Base-by-base conservation (phyloP, 2,888 invertebrate species). In the Tachystola acroxantha region DNA sequence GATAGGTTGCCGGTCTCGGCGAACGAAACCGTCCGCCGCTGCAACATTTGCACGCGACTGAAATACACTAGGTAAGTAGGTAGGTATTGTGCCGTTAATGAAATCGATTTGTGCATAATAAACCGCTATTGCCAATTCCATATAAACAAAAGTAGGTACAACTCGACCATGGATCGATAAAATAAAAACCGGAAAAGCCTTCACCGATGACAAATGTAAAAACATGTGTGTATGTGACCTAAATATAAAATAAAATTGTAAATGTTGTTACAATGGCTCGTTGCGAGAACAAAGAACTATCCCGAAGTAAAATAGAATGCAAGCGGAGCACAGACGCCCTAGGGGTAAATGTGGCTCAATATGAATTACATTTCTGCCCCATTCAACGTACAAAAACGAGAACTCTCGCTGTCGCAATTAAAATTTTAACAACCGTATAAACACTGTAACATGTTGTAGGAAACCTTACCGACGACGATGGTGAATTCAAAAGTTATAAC, bases 41-140 rank as follows among this genome's bases (percentile, higher is more conserved):
- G 51, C 55, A 54, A 46, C 45, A 48, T 45, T 47, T 41, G 50
- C 3, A 42, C 45, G 60, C 64, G 65, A 66, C 66, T 60, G 48
- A 68, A 70, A 70, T 65, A 69, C 64, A 58, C 56, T 60, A 41
- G 37, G 25, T n/a, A n/a, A n/a, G n/a, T n/a, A n/a, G n/a, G n/a
- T n/a, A n/a, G n/a, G n/a, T n/a, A n/a, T n/a, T n/a, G 36, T 38
- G 46, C 54, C 53, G 48, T 58, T 57, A 65, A 60, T 64, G 55
- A 60, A 70, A 68, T 64, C 59, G 57, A 66, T 67, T 68, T 50
- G 42, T 54, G 53, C 48, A 61, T 60, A 50, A 46, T 52, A 57
- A 50, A 52, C 51, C 34, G 34, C 36, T 43, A 42, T 43, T 41
- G 39, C 32, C 30, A 38, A 43, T 48, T 45, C 19, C 7, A 1